Evolutionary conservation across 2,888 invertebrate genomes (phyloP).

Genomic region (Petrophora chlorosata): DNA sequence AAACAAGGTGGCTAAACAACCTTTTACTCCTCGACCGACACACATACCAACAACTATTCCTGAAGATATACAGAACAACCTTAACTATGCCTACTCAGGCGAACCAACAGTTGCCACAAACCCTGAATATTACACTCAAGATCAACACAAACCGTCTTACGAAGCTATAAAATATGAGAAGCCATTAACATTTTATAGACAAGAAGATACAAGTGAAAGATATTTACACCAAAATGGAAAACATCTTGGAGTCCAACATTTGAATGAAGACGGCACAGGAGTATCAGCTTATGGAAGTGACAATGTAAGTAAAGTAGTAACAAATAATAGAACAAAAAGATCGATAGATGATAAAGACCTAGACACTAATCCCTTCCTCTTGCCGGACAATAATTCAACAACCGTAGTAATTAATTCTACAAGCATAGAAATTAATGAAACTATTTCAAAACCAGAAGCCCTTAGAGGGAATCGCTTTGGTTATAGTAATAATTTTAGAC

Average conservation of each 20-base stretch:
- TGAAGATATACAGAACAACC: slow-evolving; percentile 48
- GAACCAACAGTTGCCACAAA: slow-evolving; percentile 48
- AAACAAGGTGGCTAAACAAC: slow-evolving; percentile 38
- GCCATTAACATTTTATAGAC: slow-evolving; percentile 32
- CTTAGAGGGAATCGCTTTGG: slow-evolving; percentile 44
- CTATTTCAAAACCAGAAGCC: slow-evolving; percentile 48
- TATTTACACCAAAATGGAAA: slow-evolving; percentile 63
- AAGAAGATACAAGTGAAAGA: slow-evolving; percentile 48
- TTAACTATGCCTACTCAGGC: slow-evolving; percentile 64
- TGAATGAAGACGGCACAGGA: slow-evolving; percentile 66
- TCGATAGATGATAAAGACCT: slow-evolving; percentile 45
- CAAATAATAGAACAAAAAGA: slow-evolving; percentile 36
- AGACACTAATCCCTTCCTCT: slow-evolving; percentile 58
- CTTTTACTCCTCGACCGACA: slow-evolving; percentile 33
- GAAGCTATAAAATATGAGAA: slow-evolving; percentile 53
- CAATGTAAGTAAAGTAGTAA: slow-evolving; percentile 67
- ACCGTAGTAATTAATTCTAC: slow-evolving; percentile 36
- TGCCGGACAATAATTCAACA: slow-evolving; percentile 37
- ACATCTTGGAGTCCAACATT: slow-evolving; percentile 64
- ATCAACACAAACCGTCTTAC: slow-evolving; percentile 42
- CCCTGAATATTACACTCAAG: slow-evolving; percentile 26
- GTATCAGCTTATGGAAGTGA: slow-evolving; percentile 70
- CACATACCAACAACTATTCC: slow-evolving; percentile 24
- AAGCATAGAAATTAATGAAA: slow-evolving; percentile 40
- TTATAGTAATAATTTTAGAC: slow-evolving; percentile 17